Evolutionary conservation across 2,113 vertebrate species (phyloP).

Genomic region (Takifugu flavidus): DNA sequence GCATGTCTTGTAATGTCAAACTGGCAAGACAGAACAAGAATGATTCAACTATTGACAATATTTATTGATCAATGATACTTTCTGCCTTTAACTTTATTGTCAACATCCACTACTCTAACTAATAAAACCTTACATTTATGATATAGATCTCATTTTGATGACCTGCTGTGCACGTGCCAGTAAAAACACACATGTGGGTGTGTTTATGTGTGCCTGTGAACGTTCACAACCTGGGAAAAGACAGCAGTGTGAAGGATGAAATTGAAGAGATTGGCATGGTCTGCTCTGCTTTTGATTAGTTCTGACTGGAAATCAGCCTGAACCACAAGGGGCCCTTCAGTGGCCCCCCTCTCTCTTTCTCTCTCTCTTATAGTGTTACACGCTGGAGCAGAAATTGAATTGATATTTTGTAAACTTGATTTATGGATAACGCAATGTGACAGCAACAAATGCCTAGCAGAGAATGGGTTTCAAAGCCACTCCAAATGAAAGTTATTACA

Average conservation of each 20-base stretch:
- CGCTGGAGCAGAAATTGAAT: slow-evolving; percentile 95
- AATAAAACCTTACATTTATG: no score
- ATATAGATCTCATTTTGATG: no score
- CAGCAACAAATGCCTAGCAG: slow-evolving; percentile 98
- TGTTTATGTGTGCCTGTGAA: slow-evolving; percentile 43
- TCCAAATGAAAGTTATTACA: slow-evolving; percentile 99
- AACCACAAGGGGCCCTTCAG: slow-evolving; percentile 91
- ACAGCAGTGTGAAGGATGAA: slow-evolving; percentile 91
- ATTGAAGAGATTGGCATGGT: slow-evolving; percentile 94
- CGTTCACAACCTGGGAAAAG: slow-evolving; percentile 81
- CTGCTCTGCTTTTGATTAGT: slow-evolving; percentile 91
- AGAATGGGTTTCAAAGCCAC: slow-evolving; percentile 95
- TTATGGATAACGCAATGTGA: slow-evolving; percentile 99
- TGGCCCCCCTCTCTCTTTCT: slow-evolving; percentile 62
- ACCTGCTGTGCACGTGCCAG: not conserved
- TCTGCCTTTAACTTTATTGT: no score
- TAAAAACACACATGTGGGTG: slow-evolving; percentile 6
- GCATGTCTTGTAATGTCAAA: no score
- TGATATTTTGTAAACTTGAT: slow-evolving; percentile 99
- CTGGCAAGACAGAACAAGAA: no score
- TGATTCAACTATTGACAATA: no score
- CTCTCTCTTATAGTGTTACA: slow-evolving; percentile 54
- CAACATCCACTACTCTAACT: no score
- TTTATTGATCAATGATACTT: no score
- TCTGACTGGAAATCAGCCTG: slow-evolving; percentile 89